phyloP scores from a whole-genome alignment of 2,113 vertebrate genomes.

The Pterocles orientalis region DNA sequence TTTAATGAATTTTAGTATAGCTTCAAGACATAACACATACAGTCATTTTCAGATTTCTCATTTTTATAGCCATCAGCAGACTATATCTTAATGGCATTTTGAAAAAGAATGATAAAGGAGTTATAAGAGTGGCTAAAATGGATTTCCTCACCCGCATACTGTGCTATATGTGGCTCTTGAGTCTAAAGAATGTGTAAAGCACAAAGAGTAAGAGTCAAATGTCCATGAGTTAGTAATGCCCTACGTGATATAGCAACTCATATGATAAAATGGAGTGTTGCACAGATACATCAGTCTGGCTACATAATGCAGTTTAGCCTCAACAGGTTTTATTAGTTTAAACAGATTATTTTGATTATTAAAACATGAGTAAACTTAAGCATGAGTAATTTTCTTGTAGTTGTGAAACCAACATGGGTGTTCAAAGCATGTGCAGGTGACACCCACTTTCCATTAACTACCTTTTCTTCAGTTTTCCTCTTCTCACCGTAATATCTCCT shows the following conservation, averaged over 20 bases:
- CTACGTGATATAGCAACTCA: accelerated
- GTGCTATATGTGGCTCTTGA: not conserved
- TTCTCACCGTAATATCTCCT: not conserved
- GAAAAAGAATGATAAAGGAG: slow-evolving; percentile 30
- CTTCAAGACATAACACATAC: slow-evolving; percentile 52
- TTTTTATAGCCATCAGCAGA: slow-evolving; percentile 56
- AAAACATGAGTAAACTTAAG: not conserved
- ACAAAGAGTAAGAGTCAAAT: not conserved
- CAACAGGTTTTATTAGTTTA: not conserved
- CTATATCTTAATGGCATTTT: slow-evolving; percentile 35
- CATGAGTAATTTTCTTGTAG: not conserved
- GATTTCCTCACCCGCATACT: not conserved
- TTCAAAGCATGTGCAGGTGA: not conserved
- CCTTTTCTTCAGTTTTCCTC: not conserved
- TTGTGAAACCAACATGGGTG: not conserved
- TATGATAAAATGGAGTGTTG: not conserved
- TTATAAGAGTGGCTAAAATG: not conserved
- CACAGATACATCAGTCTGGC: not conserved
- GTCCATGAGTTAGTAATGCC: not conserved
- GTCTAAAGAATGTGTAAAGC: not conserved
- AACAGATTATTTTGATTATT: not conserved
- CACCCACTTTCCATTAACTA: not conserved
- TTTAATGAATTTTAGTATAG: slow-evolving; percentile 57
- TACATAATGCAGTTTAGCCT: not conserved
- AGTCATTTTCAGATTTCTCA: slow-evolving; percentile 66